phyloP scores from a whole-genome alignment of 1,140 invertebrate species.

The Drosophila asahinai region DNA sequence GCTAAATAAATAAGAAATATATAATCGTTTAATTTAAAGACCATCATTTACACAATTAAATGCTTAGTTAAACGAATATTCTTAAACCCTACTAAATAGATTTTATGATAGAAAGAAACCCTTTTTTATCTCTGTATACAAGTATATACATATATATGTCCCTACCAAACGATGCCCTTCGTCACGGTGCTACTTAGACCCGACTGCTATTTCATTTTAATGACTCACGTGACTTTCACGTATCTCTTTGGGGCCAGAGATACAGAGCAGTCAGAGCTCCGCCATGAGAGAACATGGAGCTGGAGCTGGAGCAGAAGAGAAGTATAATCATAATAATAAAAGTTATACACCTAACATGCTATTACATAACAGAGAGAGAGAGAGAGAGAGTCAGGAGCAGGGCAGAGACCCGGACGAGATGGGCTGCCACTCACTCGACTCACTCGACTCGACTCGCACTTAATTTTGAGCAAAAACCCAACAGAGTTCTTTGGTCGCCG shows the following conservation, averaged over 20 bases:
- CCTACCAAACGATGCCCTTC: constrained; percentile 19
- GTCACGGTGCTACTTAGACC: constrained; percentile 47
- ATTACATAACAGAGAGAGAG: constrained; percentile 71
- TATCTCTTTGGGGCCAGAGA: constrained; percentile 57
- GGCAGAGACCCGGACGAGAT: constrained; percentile 11
- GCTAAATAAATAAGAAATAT: no score
- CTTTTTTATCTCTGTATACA: neutral
- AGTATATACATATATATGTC: constrained; percentile 9
- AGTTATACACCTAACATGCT: constrained; percentile 82
- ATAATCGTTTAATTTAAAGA: no score
- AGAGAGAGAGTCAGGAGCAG: constrained; percentile 22
- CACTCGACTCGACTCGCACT: constrained; percentile 51
- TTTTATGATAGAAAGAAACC: no score
- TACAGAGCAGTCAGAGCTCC: constrained; percentile 7
- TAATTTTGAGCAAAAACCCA: constrained; percentile 58
- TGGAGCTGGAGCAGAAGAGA: constrained; percentile 51
- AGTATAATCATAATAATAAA: constrained; percentile 82
- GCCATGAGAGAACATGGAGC: neutral
- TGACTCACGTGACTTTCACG: constrained; percentile 82
- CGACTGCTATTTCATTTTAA: constrained; percentile 80
- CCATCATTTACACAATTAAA: no score
- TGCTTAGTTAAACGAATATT: no score
- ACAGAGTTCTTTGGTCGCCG: constrained; percentile 15
- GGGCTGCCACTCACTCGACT: constrained; percentile 21
- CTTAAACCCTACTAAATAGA: rapidly evolving